Conservation (phyloP, 2,888 invertebrate species). For the Argyresthia albistria region DNA sequence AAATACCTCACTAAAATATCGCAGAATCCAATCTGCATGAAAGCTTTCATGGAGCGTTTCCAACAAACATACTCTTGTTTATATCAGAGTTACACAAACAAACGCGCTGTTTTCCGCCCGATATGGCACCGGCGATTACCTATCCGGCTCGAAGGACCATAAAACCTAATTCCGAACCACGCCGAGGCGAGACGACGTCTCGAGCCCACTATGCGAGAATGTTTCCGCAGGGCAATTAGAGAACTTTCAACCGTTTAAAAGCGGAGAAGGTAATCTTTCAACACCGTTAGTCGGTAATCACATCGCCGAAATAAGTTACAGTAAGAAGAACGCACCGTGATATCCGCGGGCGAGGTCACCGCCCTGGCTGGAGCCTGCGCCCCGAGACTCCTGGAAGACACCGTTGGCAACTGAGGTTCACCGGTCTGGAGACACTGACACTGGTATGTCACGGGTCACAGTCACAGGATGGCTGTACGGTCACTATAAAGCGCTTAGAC, state of each 20-base stretch:
- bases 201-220: neutral
- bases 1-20: too few relatives aligned
- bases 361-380: conserved; percentile 22
- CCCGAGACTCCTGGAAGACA: neutral
- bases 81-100: neutral
- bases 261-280: conserved; percentile 2
- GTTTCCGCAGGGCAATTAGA: neutral
- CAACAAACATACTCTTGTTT: neutral
- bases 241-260: conserved; percentile 3
- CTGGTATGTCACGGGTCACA: conserved; percentile 1
- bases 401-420: neutral
- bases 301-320: conserved; percentile 7
- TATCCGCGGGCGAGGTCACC: conserved; percentile 30
- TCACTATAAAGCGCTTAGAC: too few relatives aligned
- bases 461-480: neutral
- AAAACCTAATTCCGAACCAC: neutral
- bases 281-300: conserved; percentile 13
- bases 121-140: neutral
- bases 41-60: too few relatives aligned
- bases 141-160: neutral
- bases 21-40: neutral
- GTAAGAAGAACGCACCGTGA: conserved; percentile 3
- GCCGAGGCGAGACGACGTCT: neutral
- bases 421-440: neutral
- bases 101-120: neutral